A percentile compares a stretch with the other conserved stretches of the same genome.
phyloP scores from a whole-genome alignment of 23 tunicate genomes.

The Styela plicata region DNA sequence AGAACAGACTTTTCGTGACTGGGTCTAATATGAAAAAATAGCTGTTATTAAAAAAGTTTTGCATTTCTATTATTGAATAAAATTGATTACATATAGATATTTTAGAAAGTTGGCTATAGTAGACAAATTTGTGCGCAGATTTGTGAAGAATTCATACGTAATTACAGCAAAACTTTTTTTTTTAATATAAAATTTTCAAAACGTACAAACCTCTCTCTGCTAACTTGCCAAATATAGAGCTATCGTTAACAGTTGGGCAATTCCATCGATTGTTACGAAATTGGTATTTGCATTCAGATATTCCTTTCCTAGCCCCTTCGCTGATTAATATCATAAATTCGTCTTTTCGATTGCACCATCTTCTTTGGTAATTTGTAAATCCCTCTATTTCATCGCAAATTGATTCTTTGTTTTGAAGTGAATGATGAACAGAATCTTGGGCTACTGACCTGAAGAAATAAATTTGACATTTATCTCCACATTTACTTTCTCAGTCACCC shows the following conservation, averaged over 20 bases:
- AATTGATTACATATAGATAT: no score
- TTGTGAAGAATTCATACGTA: no score
- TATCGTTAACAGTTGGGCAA: background rate
- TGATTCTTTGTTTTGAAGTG: background rate
- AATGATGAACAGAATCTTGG: background rate
- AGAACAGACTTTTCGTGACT: no score
- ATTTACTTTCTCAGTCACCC: no score
- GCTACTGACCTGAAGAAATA: background rate
- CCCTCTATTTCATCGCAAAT: background rate
- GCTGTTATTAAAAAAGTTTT: no score
- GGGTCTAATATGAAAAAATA: no score
- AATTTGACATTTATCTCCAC: no score
- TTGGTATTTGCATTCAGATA: background rate
- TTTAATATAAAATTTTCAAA: no score
- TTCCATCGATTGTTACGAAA: background rate
- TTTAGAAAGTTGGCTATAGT: no score
- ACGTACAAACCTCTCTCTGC: background rate
- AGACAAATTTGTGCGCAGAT: no score
- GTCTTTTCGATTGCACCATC: background rate
- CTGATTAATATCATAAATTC: background rate
- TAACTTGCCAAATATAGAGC: background rate
- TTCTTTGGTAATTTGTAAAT: background rate
- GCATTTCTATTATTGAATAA: no score
- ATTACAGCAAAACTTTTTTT: no score
- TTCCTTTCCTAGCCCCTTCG: background rate